Conservation (phyloP, 1,140 invertebrate species). For the Antheraea mylitta region DNA sequence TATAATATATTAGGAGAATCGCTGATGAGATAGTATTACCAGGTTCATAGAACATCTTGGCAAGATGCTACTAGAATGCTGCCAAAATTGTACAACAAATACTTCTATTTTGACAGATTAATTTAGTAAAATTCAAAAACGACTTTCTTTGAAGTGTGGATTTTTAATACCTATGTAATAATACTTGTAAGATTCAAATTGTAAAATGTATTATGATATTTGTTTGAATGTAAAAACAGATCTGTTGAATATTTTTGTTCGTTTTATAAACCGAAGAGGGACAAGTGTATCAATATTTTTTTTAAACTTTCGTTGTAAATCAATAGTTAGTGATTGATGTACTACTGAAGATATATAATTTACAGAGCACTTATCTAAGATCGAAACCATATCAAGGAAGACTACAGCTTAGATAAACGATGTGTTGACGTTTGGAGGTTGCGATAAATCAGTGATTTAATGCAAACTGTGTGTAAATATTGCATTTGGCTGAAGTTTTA, state of each 20-base stretch:
- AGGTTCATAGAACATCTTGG: too few species aligned
- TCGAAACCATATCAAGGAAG: conserved; percentile 2
- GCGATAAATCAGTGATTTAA: not conserved
- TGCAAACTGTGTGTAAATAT: not conserved
- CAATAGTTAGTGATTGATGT: not conserved
- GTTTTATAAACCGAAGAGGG: not conserved
- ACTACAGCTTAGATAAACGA: not conserved
- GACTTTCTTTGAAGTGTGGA: too few species aligned
- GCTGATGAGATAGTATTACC: too few species aligned
- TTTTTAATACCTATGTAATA: too few species aligned
- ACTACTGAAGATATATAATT: not conserved
- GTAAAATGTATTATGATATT: too few species aligned
- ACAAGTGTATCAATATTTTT: not conserved
- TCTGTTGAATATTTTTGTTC: not conserved
- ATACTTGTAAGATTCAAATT: too few species aligned
- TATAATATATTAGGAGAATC: too few species aligned
- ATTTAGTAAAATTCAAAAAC: too few species aligned
- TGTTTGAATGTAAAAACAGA: too few species aligned
- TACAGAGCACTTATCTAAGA: not conserved
- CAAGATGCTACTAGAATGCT: too few species aligned
- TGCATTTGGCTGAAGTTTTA: not conserved
- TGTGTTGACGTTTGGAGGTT: not conserved
- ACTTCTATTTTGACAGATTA: too few species aligned
- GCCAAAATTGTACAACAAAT: too few species aligned
- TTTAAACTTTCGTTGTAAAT: not conserved